Evolutionary conservation across 2,797 vertebrate species (phyloP).

Genomic region (Myripristis jacobus): DNA sequence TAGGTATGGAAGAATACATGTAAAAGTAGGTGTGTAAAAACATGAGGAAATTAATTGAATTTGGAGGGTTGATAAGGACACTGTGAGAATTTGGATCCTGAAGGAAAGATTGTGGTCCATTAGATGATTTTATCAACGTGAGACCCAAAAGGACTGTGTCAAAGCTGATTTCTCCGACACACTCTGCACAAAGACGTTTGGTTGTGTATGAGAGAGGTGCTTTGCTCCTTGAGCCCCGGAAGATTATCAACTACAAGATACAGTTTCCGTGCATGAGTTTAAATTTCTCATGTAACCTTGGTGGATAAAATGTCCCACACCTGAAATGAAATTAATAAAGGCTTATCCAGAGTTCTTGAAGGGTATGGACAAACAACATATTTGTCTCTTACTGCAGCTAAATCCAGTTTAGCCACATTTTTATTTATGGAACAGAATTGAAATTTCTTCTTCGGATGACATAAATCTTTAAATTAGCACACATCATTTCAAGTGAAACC

Average conservation of each 20-base stretch:
- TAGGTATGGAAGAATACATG: too few species aligned
- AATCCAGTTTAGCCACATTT: slow-evolving; percentile 35
- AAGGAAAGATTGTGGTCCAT: slow-evolving; percentile 69
- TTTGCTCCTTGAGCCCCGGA: slow-evolving; percentile 52
- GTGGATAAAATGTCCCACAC: not conserved
- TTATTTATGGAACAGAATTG: slow-evolving; percentile 13
- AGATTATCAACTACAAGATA: slow-evolving; percentile 50
- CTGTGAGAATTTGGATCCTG: slow-evolving; percentile 25
- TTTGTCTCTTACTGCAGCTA: not conserved
- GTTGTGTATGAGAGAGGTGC: slow-evolving; percentile 61
- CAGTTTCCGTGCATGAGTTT: slow-evolving; percentile 24
- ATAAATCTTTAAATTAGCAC: not conserved
- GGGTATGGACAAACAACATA: not conserved
- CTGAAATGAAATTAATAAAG: slow-evolving; percentile 6
- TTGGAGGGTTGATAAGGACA: slow-evolving; percentile 9
- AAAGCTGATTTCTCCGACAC: slow-evolving; percentile 68
- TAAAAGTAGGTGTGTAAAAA: slow-evolving; percentile 15
- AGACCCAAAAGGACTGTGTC: slow-evolving; percentile 55
- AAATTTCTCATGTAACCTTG: slow-evolving; percentile 23
- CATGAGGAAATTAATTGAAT: not conserved
- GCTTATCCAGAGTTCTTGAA: not conserved
- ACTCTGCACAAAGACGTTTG: slow-evolving; percentile 60
- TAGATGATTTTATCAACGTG: slow-evolving; percentile 63
- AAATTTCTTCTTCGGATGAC: too few species aligned
- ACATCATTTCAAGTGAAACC: too few species aligned